Base-by-base conservation (phyloP, 1,140 invertebrate genomes). In the Penaeus chinensis region DNA sequence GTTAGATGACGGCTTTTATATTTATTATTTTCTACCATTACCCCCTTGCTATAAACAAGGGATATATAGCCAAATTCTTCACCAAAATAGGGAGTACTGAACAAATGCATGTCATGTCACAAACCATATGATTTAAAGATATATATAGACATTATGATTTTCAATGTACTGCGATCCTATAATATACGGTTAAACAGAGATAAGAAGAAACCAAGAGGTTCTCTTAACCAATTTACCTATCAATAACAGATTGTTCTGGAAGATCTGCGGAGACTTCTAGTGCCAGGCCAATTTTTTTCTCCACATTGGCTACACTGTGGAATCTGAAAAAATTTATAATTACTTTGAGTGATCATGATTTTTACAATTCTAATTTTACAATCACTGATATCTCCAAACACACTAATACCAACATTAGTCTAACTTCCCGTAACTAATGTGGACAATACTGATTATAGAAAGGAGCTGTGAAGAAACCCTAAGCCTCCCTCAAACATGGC, bases 221-320 rank as follows among this genome's bases (percentile, higher is more conserved):
- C n/a, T n/a, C 5, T 32, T 20, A 62, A 63, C 13, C 7, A 18
- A 5, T 60, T 81, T 65, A 87, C 85, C 97, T 94, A 32, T 95
- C 93, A 24, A 99, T 92, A 89, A 95, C 93, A 27, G 94, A 93
- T 42, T 94, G 92, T 18, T 93, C 92, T 27, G 96, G 96, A 0
- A 96, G 91, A 92, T 98, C 94, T 54, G 93, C 92, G 81, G 93
- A 94, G 19, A 96, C 85, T 91, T 96, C 94, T 80, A 96, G 91
- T 10, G 93, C 94, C 81, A 98, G 92, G 79, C 95, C 95, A 32
- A 98, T 91, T 91, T 95, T 95, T 90, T 95, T 95, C 91, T 96
- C 95, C 92, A 94, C 95, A 91, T 96, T 95, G 91, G 96, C 95
- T 63, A 95, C 92, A 80, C 94, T 94, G 90, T 97, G 95, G 90